phyloP scores from a whole-genome alignment of 2,888 invertebrate genomes.

The Chymomyza fuscimana region DNA sequence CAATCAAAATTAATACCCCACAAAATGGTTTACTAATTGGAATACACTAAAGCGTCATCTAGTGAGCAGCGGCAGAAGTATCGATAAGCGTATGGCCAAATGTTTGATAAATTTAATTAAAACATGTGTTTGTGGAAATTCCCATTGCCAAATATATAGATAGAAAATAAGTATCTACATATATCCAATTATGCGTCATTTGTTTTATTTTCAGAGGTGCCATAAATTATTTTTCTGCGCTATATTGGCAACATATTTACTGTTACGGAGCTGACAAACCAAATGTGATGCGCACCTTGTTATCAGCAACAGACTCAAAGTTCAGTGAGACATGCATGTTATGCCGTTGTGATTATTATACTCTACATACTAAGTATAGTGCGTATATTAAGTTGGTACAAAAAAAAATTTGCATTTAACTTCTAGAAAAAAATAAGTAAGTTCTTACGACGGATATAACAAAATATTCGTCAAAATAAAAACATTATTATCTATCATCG shows the following conservation, averaged over 20 bases:
- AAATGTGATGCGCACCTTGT: not conserved
- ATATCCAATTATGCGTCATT: not conserved
- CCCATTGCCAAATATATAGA: not conserved
- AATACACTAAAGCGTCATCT: not conserved
- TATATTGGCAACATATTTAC: not conserved
- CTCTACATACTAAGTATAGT: too few relatives aligned
- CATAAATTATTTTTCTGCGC: not conserved
- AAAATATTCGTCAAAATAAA: too few relatives aligned
- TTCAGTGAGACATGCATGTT: not conserved
- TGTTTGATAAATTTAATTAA: not conserved
- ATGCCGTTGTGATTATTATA: not conserved
- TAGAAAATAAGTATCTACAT: not conserved
- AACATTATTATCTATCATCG: too few relatives aligned
- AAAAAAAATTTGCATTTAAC: too few relatives aligned
- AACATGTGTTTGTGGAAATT: not conserved
- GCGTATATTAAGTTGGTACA: too few relatives aligned
- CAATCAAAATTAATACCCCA: not conserved
- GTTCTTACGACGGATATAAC: too few relatives aligned
- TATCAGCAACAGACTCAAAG: not conserved
- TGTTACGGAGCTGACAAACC: not conserved
- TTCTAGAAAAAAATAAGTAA: too few relatives aligned
- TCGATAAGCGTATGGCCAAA: not conserved
- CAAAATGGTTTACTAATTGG: not conserved
- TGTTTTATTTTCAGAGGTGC: not conserved
- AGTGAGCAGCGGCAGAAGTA: not conserved